Evolutionary conservation across 2,888 invertebrate species (phyloP).

Genomic region (Eubasilissa splendida): DNA sequence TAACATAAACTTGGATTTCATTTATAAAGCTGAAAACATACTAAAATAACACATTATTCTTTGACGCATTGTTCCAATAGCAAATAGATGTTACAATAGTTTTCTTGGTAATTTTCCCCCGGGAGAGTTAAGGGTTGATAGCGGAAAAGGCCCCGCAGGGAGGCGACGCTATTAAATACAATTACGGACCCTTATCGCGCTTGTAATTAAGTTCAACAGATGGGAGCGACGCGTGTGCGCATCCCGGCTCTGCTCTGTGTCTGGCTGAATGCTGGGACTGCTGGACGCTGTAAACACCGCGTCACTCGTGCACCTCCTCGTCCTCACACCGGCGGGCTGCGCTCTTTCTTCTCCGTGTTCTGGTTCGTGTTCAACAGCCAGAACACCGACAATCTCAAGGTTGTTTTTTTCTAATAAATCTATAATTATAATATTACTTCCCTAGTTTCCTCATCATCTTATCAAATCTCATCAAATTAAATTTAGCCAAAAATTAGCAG

Average conservation of each 20-base stretch:
- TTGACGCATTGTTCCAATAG: too few relatives aligned
- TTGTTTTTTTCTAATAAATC: not conserved
- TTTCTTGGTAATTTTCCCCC: too few relatives aligned
- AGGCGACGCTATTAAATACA: too few relatives aligned
- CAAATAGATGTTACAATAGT: too few relatives aligned
- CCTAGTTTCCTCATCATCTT: conserved; percentile 55
- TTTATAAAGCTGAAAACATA: too few relatives aligned
- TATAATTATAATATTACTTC: not conserved
- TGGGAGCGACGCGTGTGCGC: conserved; percentile 4
- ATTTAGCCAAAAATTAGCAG: conserved; percentile 27
- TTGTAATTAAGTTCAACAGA: conserved; percentile 17
- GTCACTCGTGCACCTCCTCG: not conserved
- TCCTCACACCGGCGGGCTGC: not conserved
- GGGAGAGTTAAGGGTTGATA: too few relatives aligned
- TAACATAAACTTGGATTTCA: too few relatives aligned
- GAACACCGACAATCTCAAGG: too few relatives aligned
- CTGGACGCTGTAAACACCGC: conserved; percentile 6
- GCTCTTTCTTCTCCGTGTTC: not conserved
- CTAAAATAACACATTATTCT: too few relatives aligned
- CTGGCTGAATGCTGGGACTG: not conserved
- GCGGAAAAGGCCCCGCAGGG: too few relatives aligned
- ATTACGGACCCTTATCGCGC: conserved; percentile 15
- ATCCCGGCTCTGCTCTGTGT: conserved; percentile 1
- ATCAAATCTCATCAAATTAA: conserved; percentile 49
- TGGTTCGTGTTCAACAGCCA: not conserved